Evolutionary conservation across 2,797 vertebrate genomes (phyloP), one percentile per base, ranked within the genome.

Genomic region (Dicrostonyx torquatus): DNA sequence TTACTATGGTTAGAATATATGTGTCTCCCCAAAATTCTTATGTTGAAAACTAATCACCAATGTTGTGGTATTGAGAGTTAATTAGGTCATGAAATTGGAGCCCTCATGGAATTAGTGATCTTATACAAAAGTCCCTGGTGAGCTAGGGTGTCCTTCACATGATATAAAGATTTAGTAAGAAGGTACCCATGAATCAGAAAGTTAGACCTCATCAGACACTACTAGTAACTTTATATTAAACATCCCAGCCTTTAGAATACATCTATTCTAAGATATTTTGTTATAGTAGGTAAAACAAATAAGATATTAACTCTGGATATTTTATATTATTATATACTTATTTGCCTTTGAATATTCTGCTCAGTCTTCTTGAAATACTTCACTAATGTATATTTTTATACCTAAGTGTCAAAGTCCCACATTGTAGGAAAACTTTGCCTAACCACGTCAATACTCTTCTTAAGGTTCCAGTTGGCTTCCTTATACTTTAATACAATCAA

Each of bases 291-390:
- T 48, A 66, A 95, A 89, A 72, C 4, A 95, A 45, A 77, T 37
- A 76, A 58, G 17, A 78, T 11, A 72, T 29, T 50, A 68, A 70
- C n/a, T 53, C 9, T 77, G 45, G 80, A 72, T 72, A 93, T 64
- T 80, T 48, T 50, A 68, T 55, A 84, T 95, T 53, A 20, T 82
- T 75, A 18, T 70, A 70, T 87, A 75, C 17, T 43, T 34, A 14
- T 62, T 91, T 94, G 64, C n/a, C 15, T 93, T 87, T 82, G 40
- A 79, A 45, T 84, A 86, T 78, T 40, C 70, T 93, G 40, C 48
- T 83, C 53, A 90, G 40, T 48, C 76, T 89, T 87, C 45, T 80
- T 89, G 40, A 91, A 95, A 89, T 75, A 18, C 20, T 10, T 91
- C 55, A 18, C 70, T 82, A 87, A 93, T 14, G n/a, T 55, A 76